A percentile compares a stretch with the other conserved stretches of the same genome.
Conservation (phyloP, 2,888 invertebrate genomes). For the Drosophila vallismaia region DNA sequence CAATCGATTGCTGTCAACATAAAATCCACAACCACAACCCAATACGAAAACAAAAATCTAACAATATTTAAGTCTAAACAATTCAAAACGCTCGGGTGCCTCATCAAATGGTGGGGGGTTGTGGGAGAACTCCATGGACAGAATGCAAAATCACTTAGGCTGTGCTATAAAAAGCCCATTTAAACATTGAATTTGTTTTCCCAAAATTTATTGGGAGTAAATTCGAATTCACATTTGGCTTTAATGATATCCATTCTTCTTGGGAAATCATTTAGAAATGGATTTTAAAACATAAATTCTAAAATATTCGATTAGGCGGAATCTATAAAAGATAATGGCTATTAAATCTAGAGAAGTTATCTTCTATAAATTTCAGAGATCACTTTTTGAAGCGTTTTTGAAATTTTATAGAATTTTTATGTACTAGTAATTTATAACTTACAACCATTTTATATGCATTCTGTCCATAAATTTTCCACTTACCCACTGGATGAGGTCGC, state of each 20-base stretch:
- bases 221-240: constrained; percentile 12
- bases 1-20: constrained; percentile 68
- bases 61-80: constrained; percentile 50
- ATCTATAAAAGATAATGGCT: neutral
- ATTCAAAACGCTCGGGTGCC: constrained; percentile 23
- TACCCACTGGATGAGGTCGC: constrained; percentile 25
- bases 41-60: constrained; percentile 36
- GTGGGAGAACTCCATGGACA: neutral
- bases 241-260: constrained; percentile 8
- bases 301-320: neutral
- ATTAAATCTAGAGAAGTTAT: no score
- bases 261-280: neutral
- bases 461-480: neutral
- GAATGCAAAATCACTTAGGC: constrained; percentile 24
- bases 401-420: neutral
- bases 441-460: neutral
- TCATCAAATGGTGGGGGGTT: constrained; percentile 35
- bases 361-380: no score
- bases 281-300: constrained; percentile 2
- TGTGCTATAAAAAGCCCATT: constrained; percentile 31
- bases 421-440: neutral
- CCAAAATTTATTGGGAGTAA: constrained; percentile 32
- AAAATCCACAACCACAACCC: constrained; percentile 16
- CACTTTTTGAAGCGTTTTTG: neutral
- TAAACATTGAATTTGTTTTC: constrained; percentile 19